These are phyloP conservation scores for Cataglyphis cursor DNA, from an alignment of 2,888 invertebrate genomes.

Conservation along the genomic window DNA sequence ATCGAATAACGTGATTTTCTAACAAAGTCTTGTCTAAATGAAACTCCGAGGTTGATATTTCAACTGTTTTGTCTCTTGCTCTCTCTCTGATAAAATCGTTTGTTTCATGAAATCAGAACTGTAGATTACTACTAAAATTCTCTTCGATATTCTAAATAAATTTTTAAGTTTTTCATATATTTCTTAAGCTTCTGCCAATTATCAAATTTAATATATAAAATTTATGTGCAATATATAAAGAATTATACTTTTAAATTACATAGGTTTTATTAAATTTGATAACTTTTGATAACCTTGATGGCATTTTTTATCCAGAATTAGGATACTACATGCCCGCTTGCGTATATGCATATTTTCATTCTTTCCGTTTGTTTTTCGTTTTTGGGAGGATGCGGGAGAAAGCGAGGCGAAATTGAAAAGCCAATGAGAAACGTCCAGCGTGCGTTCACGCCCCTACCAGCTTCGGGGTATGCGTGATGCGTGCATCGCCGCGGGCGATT, in stretches of 20 bases:
- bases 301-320: constrained; percentile 10
- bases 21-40: constrained; percentile 30
- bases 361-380: constrained; percentile 55
- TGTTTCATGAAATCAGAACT: background rate
- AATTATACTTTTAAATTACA: background rate
- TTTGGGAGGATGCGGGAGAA: constrained; percentile 34
- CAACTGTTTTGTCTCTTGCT: background rate
- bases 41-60: constrained; percentile 26
- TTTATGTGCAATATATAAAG: background rate
- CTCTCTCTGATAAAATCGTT: constrained; percentile 10
- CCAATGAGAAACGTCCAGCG: constrained; percentile 74
- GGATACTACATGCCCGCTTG: background rate
- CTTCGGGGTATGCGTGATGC: constrained; percentile 67
- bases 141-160: background rate
- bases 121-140: background rate
- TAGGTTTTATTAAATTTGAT: too few species aligned
- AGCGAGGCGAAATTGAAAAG: constrained; percentile 78
- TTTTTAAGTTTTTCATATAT: background rate
- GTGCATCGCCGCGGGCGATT: constrained; percentile 73
- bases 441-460: constrained; percentile 73
- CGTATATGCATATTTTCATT: constrained; percentile 61
- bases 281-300: too few species aligned
- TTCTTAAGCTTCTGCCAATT: background rate
- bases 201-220: background rate
- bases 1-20: constrained; percentile 52